Evolutionary conservation across 2,113 vertebrate genomes (phyloP).

Genomic region (Stegostoma tigrinum): DNA sequence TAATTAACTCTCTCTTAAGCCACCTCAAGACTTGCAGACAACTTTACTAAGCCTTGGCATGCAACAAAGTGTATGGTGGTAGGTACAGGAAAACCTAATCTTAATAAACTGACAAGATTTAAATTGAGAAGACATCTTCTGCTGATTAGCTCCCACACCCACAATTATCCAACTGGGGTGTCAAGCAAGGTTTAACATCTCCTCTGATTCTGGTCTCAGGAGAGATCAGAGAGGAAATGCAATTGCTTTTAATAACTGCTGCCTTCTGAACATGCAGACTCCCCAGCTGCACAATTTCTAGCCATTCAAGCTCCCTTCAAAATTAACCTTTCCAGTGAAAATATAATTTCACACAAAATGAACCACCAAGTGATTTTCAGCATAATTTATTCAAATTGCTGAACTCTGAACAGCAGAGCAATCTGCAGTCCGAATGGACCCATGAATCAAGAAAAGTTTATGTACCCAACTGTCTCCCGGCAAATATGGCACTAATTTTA

Average conservation of each 20-base stretch:
- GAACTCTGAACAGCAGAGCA: slow-evolving; percentile 97
- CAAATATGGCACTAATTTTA: slow-evolving; percentile 89
- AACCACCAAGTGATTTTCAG: slow-evolving; percentile 96
- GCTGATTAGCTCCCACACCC: slow-evolving; percentile 99
- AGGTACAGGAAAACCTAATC: slow-evolving; percentile 97
- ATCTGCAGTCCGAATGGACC: slow-evolving; percentile 94
- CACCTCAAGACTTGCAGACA: slow-evolving; percentile 75
- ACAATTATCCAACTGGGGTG: slow-evolving; percentile 99
- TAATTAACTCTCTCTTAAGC: slow-evolving; percentile 60
- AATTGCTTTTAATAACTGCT: slow-evolving; percentile 99
- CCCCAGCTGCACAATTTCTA: slow-evolving; percentile 85
- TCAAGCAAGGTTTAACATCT: slow-evolving; percentile 99
- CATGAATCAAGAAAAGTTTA: slow-evolving; percentile 87
- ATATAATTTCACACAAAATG: slow-evolving; percentile 99
- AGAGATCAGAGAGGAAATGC: slow-evolving; percentile 99
- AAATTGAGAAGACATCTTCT: slow-evolving; percentile 99
- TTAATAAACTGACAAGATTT: slow-evolving; percentile 99
- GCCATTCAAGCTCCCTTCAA: slow-evolving; percentile 99
- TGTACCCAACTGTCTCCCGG: slow-evolving; percentile 93
- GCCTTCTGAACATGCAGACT: slow-evolving; percentile 85
- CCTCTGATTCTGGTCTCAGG: slow-evolving; percentile 99
- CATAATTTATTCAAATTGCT: slow-evolving; percentile 99
- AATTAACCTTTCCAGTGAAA: slow-evolving; percentile 99
- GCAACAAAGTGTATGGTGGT: slow-evolving; percentile 99
- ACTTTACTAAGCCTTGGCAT: slow-evolving; percentile 91